Evolutionary conservation across 2,113 vertebrate genomes (phyloP), one percentile per base, ranked within the genome.

Genomic region (Cryptomyrus ogoouensis): DNA sequence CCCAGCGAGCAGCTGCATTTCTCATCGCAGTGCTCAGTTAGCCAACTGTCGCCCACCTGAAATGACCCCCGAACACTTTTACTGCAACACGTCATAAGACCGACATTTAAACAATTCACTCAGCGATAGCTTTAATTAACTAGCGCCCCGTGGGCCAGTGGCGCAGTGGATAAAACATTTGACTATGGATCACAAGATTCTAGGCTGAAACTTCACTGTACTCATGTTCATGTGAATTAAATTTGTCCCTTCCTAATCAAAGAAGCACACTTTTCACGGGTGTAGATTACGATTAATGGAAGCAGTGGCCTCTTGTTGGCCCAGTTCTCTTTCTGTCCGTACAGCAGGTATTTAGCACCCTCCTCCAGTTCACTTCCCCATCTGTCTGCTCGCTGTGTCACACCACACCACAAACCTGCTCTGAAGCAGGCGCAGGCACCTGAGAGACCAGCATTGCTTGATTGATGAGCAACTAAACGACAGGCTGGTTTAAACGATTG

Each of bases 21-120:
- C 5, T 93, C 35, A 0, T 19, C 80, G 86, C 97, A 97, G 90
- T 90, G 92, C 0, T 90, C 90, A 1, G 94, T 94, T 77, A 97
- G 88, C 97, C 96, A 97, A 0, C 90, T 94, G 90, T 96, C 97
- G 90, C 95, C 96, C 0, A 94, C 91, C 97, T 97, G 89, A 19
- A 87, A 91, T 50, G 35, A 3, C 15, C 85, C 47, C 84, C 12
- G 1, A 7, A 53, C 21, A 24, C 27, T 52, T 39, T 31, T 8
- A 52, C n/a, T 52, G 49, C 44, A 21, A 3, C 50, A 35, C 5
- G 2, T 35, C 50, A 77, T 39, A 39, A 77, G 31, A 77, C 35
- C 9, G 42, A n/a, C 44, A 3, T 49, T 15, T 15, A 7, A 49
- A 50, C 21, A 24, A 5, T 49, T 49, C 83, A 77, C 66, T 74